These are phyloP conservation scores for Archips crataeganus DNA, from an alignment of 2,888 invertebrate species.

Conservation along the genomic window DNA sequence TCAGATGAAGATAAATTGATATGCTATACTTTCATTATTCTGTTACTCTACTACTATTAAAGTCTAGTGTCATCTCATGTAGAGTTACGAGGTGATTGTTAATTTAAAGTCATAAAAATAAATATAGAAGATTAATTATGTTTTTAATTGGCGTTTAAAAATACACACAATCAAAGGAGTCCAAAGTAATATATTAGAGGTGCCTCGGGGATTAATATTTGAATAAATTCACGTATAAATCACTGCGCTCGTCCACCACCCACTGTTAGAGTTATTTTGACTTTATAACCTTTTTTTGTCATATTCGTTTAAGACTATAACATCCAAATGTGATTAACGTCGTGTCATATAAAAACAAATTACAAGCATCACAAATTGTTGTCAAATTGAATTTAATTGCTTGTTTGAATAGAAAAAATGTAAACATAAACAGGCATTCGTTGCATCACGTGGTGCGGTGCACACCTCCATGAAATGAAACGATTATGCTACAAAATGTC, in stretches of 20 bases:
- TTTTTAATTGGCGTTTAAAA: constrained; percentile 49
- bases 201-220: constrained; percentile 59
- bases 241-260: constrained; percentile 65
- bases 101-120: constrained; percentile 1
- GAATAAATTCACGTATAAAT: constrained; percentile 67
- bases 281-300: constrained; percentile 62
- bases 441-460: constrained; percentile 69
- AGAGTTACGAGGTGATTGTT: neutral
- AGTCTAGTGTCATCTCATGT: neutral
- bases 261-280: constrained; percentile 65
- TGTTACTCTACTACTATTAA: neutral
- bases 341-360: constrained; percentile 30
- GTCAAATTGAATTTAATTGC: constrained; percentile 37
- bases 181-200: constrained; percentile 50
- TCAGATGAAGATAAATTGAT: neutral
- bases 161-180: constrained; percentile 52
- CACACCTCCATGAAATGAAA: constrained; percentile 76
- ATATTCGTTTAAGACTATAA: constrained; percentile 58
- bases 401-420: constrained; percentile 49
- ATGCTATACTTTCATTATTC: neutral
- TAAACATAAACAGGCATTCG: constrained; percentile 60
- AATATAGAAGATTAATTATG: constrained; percentile 28
- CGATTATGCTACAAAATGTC: constrained; percentile 84
- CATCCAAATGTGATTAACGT: constrained; percentile 43
- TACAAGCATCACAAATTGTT: constrained; percentile 40